Evolutionary conservation across 2,113 vertebrate genomes (phyloP).

Genomic region (Zeus faber): DNA sequence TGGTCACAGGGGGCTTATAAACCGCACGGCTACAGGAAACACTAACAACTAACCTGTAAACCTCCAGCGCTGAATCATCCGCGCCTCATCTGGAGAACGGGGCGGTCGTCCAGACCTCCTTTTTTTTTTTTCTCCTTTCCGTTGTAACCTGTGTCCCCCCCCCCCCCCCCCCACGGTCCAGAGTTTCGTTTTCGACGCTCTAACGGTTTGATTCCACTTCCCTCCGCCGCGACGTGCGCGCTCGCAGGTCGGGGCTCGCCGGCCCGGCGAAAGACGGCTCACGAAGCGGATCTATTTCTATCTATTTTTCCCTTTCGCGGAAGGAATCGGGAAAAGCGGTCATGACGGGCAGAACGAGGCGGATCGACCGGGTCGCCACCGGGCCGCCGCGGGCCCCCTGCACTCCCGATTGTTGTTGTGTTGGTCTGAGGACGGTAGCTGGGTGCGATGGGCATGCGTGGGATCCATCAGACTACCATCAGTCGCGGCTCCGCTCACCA

Average conservation of each 20-base stretch:
- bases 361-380: too few relatives aligned
- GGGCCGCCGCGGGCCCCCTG: not conserved
- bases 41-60: conserved; percentile 36
- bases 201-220: conserved; percentile 39
- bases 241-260: too few relatives aligned
- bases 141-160: too few relatives aligned
- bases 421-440: conserved; percentile 47
- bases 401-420: conserved; percentile 14
- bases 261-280: too few relatives aligned
- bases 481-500: conserved; percentile 50
- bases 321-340: too few relatives aligned
- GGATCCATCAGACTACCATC: conserved; percentile 37
- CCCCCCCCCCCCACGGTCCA: not conserved
- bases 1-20: conserved; percentile 38
- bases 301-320: too few relatives aligned
- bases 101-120: conserved; percentile 37
- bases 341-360: too few relatives aligned
- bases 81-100: conserved; percentile 21
- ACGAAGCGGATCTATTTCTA: too few relatives aligned
- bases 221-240: too few relatives aligned
- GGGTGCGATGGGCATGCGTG: conserved; percentile 41
- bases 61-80: conserved; percentile 23
- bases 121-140: conserved; percentile 32
- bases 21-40: conserved; percentile 21
- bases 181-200: too few relatives aligned